Evolutionary conservation across 2,113 vertebrate species (phyloP).

Genomic region (Ictidomys tridecemlineatus): DNA sequence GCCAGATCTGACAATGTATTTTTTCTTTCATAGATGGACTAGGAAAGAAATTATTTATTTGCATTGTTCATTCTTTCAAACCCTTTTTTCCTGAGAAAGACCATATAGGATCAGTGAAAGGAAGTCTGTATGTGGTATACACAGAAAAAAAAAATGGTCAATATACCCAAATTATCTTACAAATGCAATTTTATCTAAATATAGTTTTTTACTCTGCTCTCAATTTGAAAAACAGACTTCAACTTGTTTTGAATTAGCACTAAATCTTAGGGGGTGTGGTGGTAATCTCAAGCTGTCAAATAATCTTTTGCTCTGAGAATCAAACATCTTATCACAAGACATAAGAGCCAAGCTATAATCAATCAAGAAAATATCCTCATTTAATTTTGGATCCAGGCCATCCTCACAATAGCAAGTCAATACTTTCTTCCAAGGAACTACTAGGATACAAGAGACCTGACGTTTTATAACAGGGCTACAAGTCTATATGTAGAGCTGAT

Average conservation of each 20-base stretch:
- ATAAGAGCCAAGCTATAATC: constrained; percentile 60
- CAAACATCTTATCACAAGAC: constrained; percentile 59
- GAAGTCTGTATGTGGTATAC: constrained; percentile 29
- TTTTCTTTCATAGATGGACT: constrained; percentile 49
- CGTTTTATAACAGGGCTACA: constrained; percentile 67
- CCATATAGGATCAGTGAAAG: constrained; percentile 63
- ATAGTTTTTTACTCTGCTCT: constrained; percentile 49
- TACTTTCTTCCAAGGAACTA: constrained; percentile 65
- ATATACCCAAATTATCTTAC: constrained; percentile 51
- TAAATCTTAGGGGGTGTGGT: background rate
- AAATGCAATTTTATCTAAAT: constrained; percentile 63
- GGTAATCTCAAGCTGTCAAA: constrained; percentile 50
- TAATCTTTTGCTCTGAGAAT: background rate
- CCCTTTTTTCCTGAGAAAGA: constrained; percentile 66
- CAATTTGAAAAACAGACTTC: constrained; percentile 69
- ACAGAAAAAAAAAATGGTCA: constrained; percentile 47
- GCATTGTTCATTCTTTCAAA: constrained; percentile 56
- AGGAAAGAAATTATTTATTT: constrained; percentile 66
- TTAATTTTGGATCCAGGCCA: constrained; percentile 74
- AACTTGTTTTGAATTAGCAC: constrained; percentile 53
- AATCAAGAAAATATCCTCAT: constrained; percentile 66
- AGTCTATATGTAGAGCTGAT: constrained; percentile 66
- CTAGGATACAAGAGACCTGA: constrained; percentile 60
- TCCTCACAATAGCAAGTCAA: constrained; percentile 47
- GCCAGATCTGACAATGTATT: constrained; percentile 45